Base-by-base conservation (phyloP, 1,140 invertebrate species). In the Orchestia grillus region DNA sequence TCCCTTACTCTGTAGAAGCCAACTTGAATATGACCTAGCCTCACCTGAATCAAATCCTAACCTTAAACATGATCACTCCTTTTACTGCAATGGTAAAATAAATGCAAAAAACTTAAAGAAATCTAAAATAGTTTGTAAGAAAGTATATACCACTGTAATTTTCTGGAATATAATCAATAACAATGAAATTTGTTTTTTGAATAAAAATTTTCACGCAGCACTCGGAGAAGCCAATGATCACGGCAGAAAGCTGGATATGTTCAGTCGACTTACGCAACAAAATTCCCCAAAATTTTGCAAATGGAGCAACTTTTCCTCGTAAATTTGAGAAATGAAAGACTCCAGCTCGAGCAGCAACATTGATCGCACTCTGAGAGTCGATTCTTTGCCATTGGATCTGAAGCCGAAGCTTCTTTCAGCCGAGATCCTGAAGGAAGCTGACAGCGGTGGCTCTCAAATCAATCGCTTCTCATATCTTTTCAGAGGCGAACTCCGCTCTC, bases 401-500 rank as follows among this genome's bases (percentile, higher is more conserved):
- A 77, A 77, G 36, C 36, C 11, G 88, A 90, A 90, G 42, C 43
- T 90, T 90, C 88, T 90, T 90, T 90, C 43, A 41, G 88, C 3
- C 15, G 36, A 77, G 62, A 77, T 77, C 62, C 62, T 77, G 11
- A 77, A 77, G 62, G 62, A 41, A 44, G 43, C 88, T 43, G 88
- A 8, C 88, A 90, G 4, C n/a, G 88, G 43, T 42, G 88, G 11
- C 88, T 44, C 43, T 90, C 88, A 90, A 90, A 90, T 90, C 88
- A 90, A 90, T 90, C 88, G 88, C 28, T 11, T 41, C 88, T 90
- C 88, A 90, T 90, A 90, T 90, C 88, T 90, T 90, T 41, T 44
- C 41, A 90, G 36, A 36, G 43, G 43, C 43, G 88, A 41, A 44
- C 88, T 90, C 88, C 43, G 41, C 43, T 90, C 88, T 41, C 88